Conservation (phyloP, 2,113 vertebrate species). For the Strix aluco region DNA sequence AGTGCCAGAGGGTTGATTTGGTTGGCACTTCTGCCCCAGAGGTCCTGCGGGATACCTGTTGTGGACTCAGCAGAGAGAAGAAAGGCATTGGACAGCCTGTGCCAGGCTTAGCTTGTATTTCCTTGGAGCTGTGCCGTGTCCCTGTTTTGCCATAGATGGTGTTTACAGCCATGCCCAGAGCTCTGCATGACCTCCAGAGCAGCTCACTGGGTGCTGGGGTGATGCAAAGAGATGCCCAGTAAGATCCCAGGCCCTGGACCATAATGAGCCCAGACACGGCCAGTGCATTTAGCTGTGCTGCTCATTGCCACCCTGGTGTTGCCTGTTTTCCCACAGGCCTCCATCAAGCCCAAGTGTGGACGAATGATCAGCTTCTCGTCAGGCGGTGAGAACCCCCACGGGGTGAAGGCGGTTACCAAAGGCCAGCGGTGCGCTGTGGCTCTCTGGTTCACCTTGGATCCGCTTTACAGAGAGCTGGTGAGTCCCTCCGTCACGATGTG, state of each 20-base stretch:
- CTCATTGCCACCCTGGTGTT: background rate
- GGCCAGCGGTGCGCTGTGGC: conserved; percentile 94
- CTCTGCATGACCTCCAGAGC: background rate
- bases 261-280: background rate
- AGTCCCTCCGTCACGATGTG: background rate
- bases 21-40: background rate
- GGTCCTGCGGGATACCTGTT: background rate
- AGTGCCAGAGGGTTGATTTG: background rate
- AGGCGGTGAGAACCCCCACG: conserved; percentile 94
- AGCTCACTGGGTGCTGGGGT: background rate
- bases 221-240: background rate
- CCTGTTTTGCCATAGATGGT: background rate
- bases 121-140: background rate
- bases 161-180: background rate
- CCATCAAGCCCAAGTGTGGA: conserved; percentile 92
- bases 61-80: background rate
- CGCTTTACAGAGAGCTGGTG: conserved; percentile 93
- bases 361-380: conserved; percentile 96
- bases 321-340: conserved; percentile 76
- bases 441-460: conserved; percentile 94
- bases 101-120: background rate
- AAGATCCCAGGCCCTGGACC: background rate
- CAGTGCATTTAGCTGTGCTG: fast-evolving
- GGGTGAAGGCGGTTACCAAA: conserved; percentile 91
- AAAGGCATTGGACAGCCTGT: fast-evolving